Conservation (phyloP, 1,140 invertebrate genomes). For the Aphelinus certus region DNA sequence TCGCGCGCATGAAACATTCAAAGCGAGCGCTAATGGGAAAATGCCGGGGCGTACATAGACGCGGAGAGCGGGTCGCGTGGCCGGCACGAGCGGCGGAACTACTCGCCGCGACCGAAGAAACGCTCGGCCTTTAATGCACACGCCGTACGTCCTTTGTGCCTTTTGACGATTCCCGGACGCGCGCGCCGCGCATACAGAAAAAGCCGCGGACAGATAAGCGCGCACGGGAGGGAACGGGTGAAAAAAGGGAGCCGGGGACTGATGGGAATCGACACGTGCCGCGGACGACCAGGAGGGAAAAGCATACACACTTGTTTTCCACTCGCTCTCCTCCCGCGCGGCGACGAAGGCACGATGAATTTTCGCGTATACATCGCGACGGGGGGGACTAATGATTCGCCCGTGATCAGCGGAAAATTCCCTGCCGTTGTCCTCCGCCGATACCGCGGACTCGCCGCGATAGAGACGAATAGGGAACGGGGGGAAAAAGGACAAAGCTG, state of each 20-base stretch:
- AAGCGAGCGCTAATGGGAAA: slow-evolving; percentile 48
- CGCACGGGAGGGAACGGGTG: too few relatives aligned
- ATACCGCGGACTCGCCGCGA: too few relatives aligned
- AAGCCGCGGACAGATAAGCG: neutral
- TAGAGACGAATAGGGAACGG: too few relatives aligned
- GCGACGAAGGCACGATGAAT: neutral
- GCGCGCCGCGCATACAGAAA: neutral
- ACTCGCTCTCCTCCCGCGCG: too few relatives aligned
- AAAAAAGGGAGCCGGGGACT: slow-evolving; percentile 27
- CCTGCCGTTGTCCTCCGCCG: too few relatives aligned
- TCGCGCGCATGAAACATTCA: slow-evolving; percentile 48
- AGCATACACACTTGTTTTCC: too few relatives aligned
- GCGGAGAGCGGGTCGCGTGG: slow-evolving; percentile 49
- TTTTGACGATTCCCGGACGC: slow-evolving; percentile 56
- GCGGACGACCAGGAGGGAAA: slow-evolving; percentile 21
- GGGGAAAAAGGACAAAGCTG: too few relatives aligned
- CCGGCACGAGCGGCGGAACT: slow-evolving; percentile 12
- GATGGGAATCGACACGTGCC: slow-evolving; percentile 45
- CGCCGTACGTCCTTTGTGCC: slow-evolving; percentile 57
- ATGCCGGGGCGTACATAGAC: slow-evolving; percentile 27
- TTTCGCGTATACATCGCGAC: neutral
- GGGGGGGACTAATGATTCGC: neutral
- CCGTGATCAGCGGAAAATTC: too few relatives aligned
- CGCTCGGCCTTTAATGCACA: slow-evolving; percentile 48
- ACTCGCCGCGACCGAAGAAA: neutral